These are phyloP conservation scores for Philantomba maxwellii DNA, from an alignment of 2,113 vertebrate species.

Conservation along the genomic window DNA sequence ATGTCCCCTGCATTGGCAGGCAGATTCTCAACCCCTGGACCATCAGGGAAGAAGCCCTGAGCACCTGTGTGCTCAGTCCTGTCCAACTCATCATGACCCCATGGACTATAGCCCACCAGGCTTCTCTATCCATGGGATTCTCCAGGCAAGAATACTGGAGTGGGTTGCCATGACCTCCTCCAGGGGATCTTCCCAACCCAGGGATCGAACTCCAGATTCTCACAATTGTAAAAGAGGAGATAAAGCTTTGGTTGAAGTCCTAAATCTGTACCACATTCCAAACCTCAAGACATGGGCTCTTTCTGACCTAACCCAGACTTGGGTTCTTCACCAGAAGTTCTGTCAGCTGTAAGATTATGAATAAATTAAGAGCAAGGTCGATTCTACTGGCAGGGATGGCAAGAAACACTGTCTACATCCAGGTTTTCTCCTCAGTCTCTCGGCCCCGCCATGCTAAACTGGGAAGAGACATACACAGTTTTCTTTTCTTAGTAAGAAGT, in stretches of 20 bases:
- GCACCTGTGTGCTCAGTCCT: too few species aligned
- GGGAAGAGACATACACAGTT: too few species aligned
- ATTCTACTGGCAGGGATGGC: background rate
- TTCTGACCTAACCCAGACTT: background rate
- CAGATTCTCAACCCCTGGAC: too few species aligned
- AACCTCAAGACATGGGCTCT: background rate
- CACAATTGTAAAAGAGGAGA: background rate
- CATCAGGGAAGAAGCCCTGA: too few species aligned
- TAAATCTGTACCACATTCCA: background rate
- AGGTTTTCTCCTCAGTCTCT: background rate
- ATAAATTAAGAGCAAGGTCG: background rate
- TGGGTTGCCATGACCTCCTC: too few species aligned
- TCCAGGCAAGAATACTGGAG: too few species aligned
- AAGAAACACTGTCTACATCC: background rate
- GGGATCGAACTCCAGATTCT: background rate
- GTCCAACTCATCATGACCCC: accelerated
- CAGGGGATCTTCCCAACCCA: background rate
- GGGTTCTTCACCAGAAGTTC: background rate
- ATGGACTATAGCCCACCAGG: too few species aligned
- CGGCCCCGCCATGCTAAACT: background rate
- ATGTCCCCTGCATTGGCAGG: too few species aligned
- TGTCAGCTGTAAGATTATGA: background rate
- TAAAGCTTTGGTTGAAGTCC: background rate
- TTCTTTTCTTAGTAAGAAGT: background rate
- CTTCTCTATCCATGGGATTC: too few species aligned